Conservation (phyloP, 92 coral and sea anemone genomes). For the Desmophyllum pertusum region DNA sequence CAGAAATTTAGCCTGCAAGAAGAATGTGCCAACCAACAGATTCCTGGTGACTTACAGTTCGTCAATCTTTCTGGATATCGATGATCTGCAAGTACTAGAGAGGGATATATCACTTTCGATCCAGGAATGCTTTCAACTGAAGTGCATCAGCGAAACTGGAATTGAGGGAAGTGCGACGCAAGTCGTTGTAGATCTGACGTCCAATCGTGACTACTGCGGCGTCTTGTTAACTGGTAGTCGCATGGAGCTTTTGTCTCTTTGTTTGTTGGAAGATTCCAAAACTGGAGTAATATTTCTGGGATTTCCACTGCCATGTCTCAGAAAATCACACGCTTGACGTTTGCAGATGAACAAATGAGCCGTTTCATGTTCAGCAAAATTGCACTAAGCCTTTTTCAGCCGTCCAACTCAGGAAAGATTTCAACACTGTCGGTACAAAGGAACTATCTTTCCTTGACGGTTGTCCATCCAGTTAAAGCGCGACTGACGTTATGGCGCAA, state of each 20-base stretch:
- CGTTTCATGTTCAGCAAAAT: background rate
- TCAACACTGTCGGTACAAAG: background rate
- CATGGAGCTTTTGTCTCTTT: slow-evolving; percentile 23
- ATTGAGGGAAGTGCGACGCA: background rate
- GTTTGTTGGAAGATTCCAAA: background rate
- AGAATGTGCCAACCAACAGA: background rate
- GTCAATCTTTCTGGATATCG: slow-evolving; percentile 1
- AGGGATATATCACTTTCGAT: background rate
- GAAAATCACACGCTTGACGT: background rate
- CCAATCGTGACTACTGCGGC: too few species aligned
- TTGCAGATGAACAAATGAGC: background rate
- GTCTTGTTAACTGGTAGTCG: background rate
- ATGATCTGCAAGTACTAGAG: background rate
- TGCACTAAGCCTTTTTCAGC: background rate
- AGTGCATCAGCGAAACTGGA: background rate
- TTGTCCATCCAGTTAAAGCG: background rate
- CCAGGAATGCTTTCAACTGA: background rate
- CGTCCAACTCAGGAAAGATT: background rate
- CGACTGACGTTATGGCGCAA: background rate
- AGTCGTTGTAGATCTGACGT: slow-evolving; percentile 1
- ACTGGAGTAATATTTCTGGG: background rate
- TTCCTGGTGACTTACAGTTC: background rate
- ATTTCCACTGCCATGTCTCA: background rate
- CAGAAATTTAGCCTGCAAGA: slow-evolving; percentile 5
- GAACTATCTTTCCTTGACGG: background rate